A percentile compares a stretch with the other conserved stretches of the same genome.
Evolutionary conservation across 2,888 invertebrate genomes (phyloP).

Genomic region (Troides aeacus): DNA sequence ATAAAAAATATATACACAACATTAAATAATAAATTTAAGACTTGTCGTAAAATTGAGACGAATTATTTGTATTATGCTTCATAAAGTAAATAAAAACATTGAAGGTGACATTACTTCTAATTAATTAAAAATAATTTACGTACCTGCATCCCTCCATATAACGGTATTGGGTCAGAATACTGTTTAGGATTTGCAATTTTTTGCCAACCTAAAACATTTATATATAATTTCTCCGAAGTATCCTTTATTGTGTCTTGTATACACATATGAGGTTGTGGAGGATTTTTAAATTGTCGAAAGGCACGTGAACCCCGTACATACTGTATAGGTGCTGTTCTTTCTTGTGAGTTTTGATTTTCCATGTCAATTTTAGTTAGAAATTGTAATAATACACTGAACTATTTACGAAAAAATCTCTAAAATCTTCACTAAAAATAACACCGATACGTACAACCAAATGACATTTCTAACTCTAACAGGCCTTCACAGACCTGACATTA

Average conservation of each 20-base stretch:
- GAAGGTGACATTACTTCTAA: not conserved
- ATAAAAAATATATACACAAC: slow-evolving; percentile 5
- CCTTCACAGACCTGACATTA: slow-evolving; percentile 46
- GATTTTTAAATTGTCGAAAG: slow-evolving; percentile 85
- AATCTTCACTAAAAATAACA: slow-evolving; percentile 29
- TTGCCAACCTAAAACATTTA: slow-evolving; percentile 87
- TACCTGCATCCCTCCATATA: slow-evolving; percentile 87
- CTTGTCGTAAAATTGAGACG: not conserved
- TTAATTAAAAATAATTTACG: slow-evolving; percentile 30
- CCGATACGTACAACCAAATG: slow-evolving; percentile 29
- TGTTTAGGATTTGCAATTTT: slow-evolving; percentile 84
- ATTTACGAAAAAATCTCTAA: slow-evolving; percentile 25
- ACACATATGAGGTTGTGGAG: slow-evolving; percentile 88
- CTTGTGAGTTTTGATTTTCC: slow-evolving; percentile 68
- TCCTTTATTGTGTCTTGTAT: slow-evolving; percentile 82
- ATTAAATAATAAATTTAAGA: not conserved
- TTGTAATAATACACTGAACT: slow-evolving; percentile 32
- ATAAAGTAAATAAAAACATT: not conserved
- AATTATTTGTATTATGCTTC: not conserved
- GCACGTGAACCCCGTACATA: slow-evolving; percentile 81
- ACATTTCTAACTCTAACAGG: slow-evolving; percentile 27
- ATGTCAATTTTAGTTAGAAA: slow-evolving; percentile 50
- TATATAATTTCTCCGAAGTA: slow-evolving; percentile 79
- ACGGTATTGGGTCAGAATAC: slow-evolving; percentile 83
- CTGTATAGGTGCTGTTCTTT: slow-evolving; percentile 74